Evolutionary conservation across 2,113 vertebrate species (phyloP).

Genomic region (Ctenomys sociabilis): DNA sequence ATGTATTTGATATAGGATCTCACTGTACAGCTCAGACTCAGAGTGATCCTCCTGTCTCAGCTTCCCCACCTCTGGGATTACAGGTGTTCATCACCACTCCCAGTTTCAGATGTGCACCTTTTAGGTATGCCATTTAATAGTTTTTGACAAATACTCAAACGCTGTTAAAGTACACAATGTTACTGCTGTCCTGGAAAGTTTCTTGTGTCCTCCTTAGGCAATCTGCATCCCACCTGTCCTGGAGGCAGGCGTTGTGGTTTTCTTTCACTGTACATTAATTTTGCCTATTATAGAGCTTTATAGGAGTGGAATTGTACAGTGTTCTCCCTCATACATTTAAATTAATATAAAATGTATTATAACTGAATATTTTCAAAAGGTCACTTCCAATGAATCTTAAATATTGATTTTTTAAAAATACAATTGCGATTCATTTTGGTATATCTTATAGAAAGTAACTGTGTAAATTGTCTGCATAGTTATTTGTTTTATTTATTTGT

Average conservation of each 20-base stretch:
- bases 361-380: conserved; percentile 30
- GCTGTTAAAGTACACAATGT: neutral
- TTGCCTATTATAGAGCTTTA: conserved; percentile 6
- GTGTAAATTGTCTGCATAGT: no score
- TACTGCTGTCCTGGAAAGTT: neutral
- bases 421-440: conserved; percentile 12
- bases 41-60: no score
- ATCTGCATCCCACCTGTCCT: neutral
- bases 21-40: no score
- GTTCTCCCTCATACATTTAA: conserved; percentile 25
- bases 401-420: conserved; percentile 35
- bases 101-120: neutral
- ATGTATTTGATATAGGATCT: no score
- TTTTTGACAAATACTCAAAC: neutral
- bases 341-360: neutral
- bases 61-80: no score
- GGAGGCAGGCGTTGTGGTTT: neutral
- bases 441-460: neutral
- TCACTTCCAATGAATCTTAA: neutral
- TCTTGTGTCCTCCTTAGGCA: neutral
- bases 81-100: no score
- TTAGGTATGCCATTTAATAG: neutral
- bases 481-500: no score
- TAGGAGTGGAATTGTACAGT: neutral
- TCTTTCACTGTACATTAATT: neutral